Evolutionary conservation across 2,113 vertebrate species (phyloP).

Genomic region (Notechis scutatus): DNA sequence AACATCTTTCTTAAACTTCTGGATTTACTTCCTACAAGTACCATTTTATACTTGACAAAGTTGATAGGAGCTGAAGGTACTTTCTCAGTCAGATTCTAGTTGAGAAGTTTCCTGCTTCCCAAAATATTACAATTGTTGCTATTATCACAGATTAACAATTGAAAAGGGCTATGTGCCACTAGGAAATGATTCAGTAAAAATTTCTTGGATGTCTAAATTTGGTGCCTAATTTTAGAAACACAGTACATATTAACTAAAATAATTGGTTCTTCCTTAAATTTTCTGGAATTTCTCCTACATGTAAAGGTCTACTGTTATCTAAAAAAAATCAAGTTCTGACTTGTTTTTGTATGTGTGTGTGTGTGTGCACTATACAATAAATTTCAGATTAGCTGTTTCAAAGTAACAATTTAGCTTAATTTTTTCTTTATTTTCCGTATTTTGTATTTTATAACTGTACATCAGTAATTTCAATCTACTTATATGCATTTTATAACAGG

Average conservation of each 20-base stretch:
- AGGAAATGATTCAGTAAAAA: not conserved
- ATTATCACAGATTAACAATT: not conserved
- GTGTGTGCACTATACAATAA: not conserved
- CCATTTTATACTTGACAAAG: not conserved
- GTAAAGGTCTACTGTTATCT: not conserved
- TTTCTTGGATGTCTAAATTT: not conserved
- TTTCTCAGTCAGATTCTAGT: not conserved
- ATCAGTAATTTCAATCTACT: not conserved
- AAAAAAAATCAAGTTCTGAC: not conserved
- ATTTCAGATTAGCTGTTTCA: not conserved
- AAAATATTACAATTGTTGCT: not conserved
- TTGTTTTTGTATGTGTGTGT: too few species aligned
- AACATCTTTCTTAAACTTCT: not conserved
- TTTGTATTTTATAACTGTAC: not conserved
- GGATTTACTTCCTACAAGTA: not conserved
- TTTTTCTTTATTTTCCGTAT: not conserved
- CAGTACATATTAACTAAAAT: not conserved
- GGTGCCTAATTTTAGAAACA: not conserved
- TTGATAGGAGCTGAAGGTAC: not conserved
- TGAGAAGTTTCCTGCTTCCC: not conserved
- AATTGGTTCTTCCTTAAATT: not conserved
- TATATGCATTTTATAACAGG: slow-evolving; percentile 62
- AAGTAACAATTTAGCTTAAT: not conserved
- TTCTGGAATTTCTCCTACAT: not conserved
- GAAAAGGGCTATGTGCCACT: not conserved